Base-by-base conservation (phyloP, 2,888 invertebrate genomes). In the Drepana falcataria region DNA sequence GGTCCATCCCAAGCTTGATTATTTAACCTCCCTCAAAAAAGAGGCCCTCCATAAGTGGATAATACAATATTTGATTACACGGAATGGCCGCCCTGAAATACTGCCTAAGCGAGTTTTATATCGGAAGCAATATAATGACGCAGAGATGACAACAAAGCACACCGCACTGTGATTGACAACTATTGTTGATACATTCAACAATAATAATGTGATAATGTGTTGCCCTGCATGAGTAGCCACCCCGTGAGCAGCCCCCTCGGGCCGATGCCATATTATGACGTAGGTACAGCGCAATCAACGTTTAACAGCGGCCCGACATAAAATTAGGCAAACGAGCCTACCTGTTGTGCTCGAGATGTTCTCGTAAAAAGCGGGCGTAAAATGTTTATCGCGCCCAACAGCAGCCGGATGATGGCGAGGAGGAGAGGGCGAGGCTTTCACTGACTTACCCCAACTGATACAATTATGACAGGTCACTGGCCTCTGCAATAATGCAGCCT, bases 281-380 rank as follows among this genome's bases (percentile, higher is more conserved):
- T 21, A 21, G 21, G 21, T 65, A 66, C 58, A 57, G 61, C 64
- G 67, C 71, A 69, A 73, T 74, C 69, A 68, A 69, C 53, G 58
- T 59, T 73, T 73, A 72, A 71, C 63, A 62, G 64, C 62, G 53
- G 60, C 68, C 65, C 62, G 55, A 72, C 70, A 77, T 78, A 75
- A 79, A 79, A 78, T 79, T 76, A 77, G 69, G 65, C 60, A 68
- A 76, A 77, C 71, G 77, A 69, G 60, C 61, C 63, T 68, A 66
- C 71, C 72, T 73, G 75, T 71, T 74, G 77, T 34, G 21, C 6
- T 51, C 51, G 41, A 49, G 49, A 49, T 49, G 49, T 49, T 35
- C 35, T 35, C 51, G 40, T 51, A 51, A 51, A 40, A 51, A 34
- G 21, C 21, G 40, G 51, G 34, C 34, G 51, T 51, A 51, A 51